Percentiles rank a stretch among this genome's conserved stretches.
phyloP scores from a whole-genome alignment of 2,113 vertebrate genomes.

The Lamprologus tigripictilis region DNA sequence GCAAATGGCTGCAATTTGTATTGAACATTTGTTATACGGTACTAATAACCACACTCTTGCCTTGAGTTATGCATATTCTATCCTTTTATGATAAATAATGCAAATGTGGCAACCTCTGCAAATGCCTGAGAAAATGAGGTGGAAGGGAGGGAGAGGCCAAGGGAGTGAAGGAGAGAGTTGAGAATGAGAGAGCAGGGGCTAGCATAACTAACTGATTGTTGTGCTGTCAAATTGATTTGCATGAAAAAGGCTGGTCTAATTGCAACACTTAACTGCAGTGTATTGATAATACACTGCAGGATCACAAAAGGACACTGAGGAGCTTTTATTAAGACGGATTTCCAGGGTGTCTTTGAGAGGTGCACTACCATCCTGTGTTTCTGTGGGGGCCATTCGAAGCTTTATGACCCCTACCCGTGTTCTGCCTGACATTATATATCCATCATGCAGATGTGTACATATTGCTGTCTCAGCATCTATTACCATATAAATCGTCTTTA shows the following conservation, averaged over 20 bases:
- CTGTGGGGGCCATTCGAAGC: constrained; percentile 2
- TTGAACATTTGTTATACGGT: constrained; percentile 61
- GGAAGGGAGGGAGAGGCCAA: constrained; percentile 33
- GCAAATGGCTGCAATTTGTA: constrained; percentile 55
- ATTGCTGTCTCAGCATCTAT: constrained; percentile 3
- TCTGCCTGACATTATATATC: constrained; percentile 26
- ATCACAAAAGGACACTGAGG: constrained; percentile 58
- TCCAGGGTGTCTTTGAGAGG: constrained; percentile 45
- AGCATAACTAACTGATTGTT: constrained; percentile 73
- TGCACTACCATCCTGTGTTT: constrained; percentile 32
- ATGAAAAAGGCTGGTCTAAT: constrained; percentile 75
- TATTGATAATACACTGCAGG: constrained; percentile 68
- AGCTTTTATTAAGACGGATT: constrained; percentile 64
- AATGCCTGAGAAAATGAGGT: constrained; percentile 67
- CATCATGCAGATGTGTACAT: constrained; percentile 13
- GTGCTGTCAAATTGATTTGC: constrained; percentile 76
- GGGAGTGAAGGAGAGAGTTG: constrained; percentile 16
- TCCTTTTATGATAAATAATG: constrained; percentile 75
- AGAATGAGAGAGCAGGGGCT: constrained; percentile 52
- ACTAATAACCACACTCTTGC: constrained; percentile 54
- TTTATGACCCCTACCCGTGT: background rate
- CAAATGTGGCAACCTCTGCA: constrained; percentile 65
- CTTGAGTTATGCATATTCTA: constrained; percentile 49
- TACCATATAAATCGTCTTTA: background rate
- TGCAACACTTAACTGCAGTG: constrained; percentile 73